Evolutionary conservation across 2,113 vertebrate species (phyloP).

Genomic region (Gadus chalcogrammus): DNA sequence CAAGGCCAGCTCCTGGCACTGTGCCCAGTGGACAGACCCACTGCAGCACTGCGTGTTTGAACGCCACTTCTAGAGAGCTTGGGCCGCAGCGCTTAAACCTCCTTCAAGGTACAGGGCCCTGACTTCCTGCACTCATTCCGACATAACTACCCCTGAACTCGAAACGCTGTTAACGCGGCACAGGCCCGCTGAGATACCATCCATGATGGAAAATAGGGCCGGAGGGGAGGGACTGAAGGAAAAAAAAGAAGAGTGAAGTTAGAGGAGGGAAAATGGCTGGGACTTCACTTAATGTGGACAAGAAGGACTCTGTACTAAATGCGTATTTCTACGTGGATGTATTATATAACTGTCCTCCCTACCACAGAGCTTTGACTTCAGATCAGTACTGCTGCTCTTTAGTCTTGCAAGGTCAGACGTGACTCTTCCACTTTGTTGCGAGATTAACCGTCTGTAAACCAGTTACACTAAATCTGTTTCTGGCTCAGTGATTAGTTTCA

Average conservation of each 20-base stretch:
- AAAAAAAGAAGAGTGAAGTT: neutral
- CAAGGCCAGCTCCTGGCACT: neutral
- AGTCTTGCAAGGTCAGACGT: neutral
- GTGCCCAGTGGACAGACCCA: neutral
- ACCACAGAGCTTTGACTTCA: neutral
- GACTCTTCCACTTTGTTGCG: too few relatives aligned
- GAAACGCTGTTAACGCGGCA: constrained; percentile 4
- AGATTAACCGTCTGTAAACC: too few relatives aligned
- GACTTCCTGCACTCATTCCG: constrained; percentile 10
- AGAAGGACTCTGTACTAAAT: neutral
- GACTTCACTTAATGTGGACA: neutral
- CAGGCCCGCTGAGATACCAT: constrained; percentile 12
- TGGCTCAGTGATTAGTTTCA: too few relatives aligned
- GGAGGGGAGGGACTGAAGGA: neutral
- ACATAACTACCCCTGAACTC: neutral
- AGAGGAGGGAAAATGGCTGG: constrained; percentile 8
- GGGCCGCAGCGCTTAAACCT: neutral
- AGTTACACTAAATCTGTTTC: too few relatives aligned
- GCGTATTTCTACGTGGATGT: neutral
- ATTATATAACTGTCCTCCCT: neutral
- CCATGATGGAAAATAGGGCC: neutral
- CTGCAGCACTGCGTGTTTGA: neutral
- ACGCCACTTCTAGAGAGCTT: constrained; percentile 1
- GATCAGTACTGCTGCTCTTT: neutral
- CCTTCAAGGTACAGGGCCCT: constrained; percentile 3